These are phyloP conservation scores for Platichthys stellatus DNA, from an alignment of 2,113 vertebrate species.

Conservation along the genomic window DNA sequence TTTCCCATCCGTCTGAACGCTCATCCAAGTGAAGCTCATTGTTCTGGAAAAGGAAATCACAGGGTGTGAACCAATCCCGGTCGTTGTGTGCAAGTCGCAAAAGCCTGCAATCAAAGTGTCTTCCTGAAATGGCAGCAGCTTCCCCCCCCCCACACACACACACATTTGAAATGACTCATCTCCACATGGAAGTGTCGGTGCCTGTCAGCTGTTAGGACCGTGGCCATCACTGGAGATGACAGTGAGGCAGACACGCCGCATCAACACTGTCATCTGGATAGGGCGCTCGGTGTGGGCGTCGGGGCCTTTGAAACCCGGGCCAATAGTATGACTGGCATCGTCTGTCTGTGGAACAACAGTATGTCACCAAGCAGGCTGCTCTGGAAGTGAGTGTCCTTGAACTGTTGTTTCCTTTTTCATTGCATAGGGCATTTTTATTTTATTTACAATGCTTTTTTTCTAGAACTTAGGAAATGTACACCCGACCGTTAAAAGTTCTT, in stretches of 20 bases:
- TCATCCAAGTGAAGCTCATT: slow-evolving; percentile 18
- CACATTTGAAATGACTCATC: slow-evolving; percentile 66
- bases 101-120: slow-evolving; percentile 46
- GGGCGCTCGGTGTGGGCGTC: slow-evolving; percentile 54
- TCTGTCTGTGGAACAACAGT: slow-evolving; percentile 44
- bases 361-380: slow-evolving; percentile 36
- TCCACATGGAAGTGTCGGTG: slow-evolving; percentile 41
- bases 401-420: slow-evolving; percentile 51
- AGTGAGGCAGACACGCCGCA: slow-evolving; percentile 62
- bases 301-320: slow-evolving; percentile 57
- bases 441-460: slow-evolving; percentile 19
- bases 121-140: slow-evolving; percentile 56
- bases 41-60: slow-evolving; percentile 32
- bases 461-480: slow-evolving; percentile 40
- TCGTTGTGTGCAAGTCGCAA: slow-evolving; percentile 32
- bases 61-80: slow-evolving; percentile 44
- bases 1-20: slow-evolving; percentile 23
- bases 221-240: slow-evolving; percentile 64
- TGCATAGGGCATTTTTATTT: slow-evolving; percentile 7
- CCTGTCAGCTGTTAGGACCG: slow-evolving; percentile 65
- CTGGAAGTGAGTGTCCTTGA: slow-evolving; percentile 64
- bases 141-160: too few species aligned
- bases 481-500: slow-evolving; percentile 41
- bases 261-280: slow-evolving; percentile 63
- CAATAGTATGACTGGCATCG: slow-evolving; percentile 53